A percentile compares a stretch with the other conserved stretches of the same genome.
Conservation (phyloP, 2,113 vertebrate species). For the Variabilichromis moorii region DNA sequence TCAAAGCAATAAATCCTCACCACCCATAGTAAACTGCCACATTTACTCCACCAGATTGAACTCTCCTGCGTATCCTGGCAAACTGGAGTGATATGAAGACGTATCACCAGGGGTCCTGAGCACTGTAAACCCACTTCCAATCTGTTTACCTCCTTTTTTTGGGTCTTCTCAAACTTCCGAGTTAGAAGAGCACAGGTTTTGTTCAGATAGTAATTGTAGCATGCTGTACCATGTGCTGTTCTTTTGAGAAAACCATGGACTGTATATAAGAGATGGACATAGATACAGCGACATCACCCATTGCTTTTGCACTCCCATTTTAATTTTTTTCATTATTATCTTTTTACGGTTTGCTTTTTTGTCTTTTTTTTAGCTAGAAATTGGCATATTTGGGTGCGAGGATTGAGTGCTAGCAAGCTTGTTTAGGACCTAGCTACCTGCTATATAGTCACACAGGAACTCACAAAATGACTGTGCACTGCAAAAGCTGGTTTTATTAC, state of each 20-base stretch:
- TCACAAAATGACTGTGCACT: not conserved
- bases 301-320: not conserved
- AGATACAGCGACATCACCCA: not conserved
- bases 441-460: not conserved
- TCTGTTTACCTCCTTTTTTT: not conserved
- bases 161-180: not conserved
- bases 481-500: not conserved
- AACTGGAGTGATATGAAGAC: not conserved
- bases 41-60: conserved; percentile 6
- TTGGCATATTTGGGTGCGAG: not conserved
- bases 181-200: not conserved
- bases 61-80: not conserved
- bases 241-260: not conserved
- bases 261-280: not conserved
- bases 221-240: not conserved
- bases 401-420: not conserved
- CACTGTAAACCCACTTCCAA: not conserved
- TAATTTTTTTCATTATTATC: too few relatives aligned
- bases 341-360: not conserved
- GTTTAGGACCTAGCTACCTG: not conserved
- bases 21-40: conserved; percentile 26
- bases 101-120: not conserved
- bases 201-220: not conserved
- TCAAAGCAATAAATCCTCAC: conserved; percentile 24
- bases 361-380: not conserved